Conservation (phyloP, 2,113 vertebrate genomes). For the Paralichthys olivaceus region DNA sequence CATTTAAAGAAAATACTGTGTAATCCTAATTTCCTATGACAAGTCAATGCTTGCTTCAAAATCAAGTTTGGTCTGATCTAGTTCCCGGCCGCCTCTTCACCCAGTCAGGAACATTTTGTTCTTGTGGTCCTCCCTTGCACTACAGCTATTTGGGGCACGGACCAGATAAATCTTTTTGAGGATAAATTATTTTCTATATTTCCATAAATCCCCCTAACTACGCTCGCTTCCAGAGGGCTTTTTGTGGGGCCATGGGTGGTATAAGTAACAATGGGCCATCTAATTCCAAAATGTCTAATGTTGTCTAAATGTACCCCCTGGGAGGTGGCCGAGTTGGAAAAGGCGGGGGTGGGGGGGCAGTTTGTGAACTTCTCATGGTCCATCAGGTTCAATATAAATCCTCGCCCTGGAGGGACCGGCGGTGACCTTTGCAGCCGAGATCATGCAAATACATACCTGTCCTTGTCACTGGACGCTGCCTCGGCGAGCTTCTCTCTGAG, state of each 20-base stretch:
- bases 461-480: neutral
- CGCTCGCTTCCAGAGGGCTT: slow-evolving; percentile 24
- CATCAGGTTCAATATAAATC: slow-evolving; percentile 70
- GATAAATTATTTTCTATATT: neutral
- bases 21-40: neutral
- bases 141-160: neutral
- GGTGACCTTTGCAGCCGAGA: slow-evolving; percentile 62
- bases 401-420: slow-evolving; percentile 18
- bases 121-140: neutral
- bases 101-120: slow-evolving; percentile 24
- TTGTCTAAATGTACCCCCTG: slow-evolving; percentile 32
- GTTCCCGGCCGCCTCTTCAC: neutral
- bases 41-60: neutral
- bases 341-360: neutral
- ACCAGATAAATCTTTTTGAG: too few species aligned
- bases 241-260: slow-evolving; percentile 5
- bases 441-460: slow-evolving; percentile 22
- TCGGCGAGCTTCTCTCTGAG: slow-evolving; percentile 10
- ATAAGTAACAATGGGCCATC: slow-evolving; percentile 27
- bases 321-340: neutral
- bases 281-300: slow-evolving; percentile 34
- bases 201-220: too few species aligned
- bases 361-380: slow-evolving; percentile 53
- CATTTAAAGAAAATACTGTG: neutral
- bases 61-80: neutral